Conservation (phyloP, 2,888 invertebrate species). For the Flexamia atlantica region DNA sequence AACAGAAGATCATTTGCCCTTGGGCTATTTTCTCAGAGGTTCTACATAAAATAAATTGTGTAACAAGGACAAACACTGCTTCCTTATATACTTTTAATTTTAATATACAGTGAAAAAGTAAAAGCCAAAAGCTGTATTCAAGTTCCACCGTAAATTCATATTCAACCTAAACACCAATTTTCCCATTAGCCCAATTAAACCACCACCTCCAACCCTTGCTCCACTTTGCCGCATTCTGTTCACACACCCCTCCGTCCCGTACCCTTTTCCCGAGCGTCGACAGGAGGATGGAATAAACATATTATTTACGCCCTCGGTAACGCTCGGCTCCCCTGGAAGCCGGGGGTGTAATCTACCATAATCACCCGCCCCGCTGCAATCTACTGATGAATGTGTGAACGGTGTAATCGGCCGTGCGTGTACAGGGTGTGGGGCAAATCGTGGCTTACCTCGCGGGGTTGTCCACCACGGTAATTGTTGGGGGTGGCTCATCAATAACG, state of each 20-base stretch:
- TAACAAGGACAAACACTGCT: too few relatives aligned
- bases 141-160: too few relatives aligned
- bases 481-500: not conserved
- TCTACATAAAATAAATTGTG: too few relatives aligned
- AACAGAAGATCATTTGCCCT: too few relatives aligned
- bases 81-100: too few relatives aligned
- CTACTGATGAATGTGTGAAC: constrained; percentile 63
- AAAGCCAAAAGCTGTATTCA: too few relatives aligned
- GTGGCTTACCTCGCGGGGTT: not conserved
- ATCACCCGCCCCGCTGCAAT: not conserved
- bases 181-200: too few relatives aligned
- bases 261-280: constrained; percentile 27
- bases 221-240: not conserved
- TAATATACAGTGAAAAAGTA: too few relatives aligned
- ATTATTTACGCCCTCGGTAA: constrained; percentile 30
- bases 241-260: constrained; percentile 6
- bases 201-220: not conserved
- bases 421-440: constrained; percentile 22
- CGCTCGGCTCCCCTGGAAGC: constrained; percentile 39
- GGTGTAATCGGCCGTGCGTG: constrained; percentile 24
- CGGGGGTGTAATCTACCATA: constrained; percentile 26
- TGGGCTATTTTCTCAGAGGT: too few relatives aligned
- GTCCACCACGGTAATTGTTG: constrained; percentile 22
- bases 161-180: too few relatives aligned
- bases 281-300: constrained; percentile 44